Conservation (phyloP, 2,113 vertebrate species). For the Actinemys pallida region DNA sequence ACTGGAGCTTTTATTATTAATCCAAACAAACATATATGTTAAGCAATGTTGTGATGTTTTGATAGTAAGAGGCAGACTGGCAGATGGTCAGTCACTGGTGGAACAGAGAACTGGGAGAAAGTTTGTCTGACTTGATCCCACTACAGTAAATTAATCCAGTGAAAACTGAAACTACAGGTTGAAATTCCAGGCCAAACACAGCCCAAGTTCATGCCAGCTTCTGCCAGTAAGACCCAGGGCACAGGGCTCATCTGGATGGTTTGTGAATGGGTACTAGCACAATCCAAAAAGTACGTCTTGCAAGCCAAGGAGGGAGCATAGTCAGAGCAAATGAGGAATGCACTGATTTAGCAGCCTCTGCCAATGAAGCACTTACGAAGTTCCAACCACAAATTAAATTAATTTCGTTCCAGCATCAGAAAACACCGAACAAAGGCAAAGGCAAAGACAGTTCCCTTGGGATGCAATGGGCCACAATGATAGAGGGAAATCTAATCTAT, state of each 20-base stretch:
- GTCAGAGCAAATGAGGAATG: constrained; percentile 51
- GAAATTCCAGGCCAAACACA: constrained; percentile 20
- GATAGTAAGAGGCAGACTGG: background rate
- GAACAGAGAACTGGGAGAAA: background rate
- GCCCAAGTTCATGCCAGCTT: background rate
- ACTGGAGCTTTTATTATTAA: constrained; percentile 30
- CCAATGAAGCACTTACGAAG: constrained; percentile 47
- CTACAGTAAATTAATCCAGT: constrained; percentile 2
- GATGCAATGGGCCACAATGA: constrained; percentile 49
- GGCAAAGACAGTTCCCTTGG: constrained; percentile 34
- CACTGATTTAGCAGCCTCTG: constrained; percentile 55
- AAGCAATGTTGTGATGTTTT: constrained; percentile 16
- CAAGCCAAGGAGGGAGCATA: background rate
- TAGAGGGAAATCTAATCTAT: constrained; percentile 69
- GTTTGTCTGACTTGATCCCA: background rate
- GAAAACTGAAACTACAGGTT: background rate
- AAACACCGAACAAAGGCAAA: constrained; percentile 69
- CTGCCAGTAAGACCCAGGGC: background rate
- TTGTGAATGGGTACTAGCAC: background rate
- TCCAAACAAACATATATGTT: constrained; percentile 15
- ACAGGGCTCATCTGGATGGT: background rate
- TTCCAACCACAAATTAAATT: constrained; percentile 69
- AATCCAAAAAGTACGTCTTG: constrained; percentile 8
- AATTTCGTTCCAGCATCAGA: constrained; percentile 63
- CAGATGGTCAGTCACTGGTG: background rate